Percentiles rank a stretch among this genome's conserved stretches.
Conservation (phyloP, 1,140 invertebrate species). For the Procambarus clarkii region DNA sequence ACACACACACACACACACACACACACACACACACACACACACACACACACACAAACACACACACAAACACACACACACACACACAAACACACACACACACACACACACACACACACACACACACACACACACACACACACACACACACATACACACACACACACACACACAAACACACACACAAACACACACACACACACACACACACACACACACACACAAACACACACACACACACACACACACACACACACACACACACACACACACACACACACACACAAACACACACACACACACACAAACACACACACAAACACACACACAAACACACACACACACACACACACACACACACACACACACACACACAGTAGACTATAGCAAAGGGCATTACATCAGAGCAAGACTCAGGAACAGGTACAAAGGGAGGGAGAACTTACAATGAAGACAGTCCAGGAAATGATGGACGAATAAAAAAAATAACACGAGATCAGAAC, state of each 20-base stretch:
- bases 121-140: constrained; percentile 38
- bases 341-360: constrained; percentile 28
- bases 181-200: constrained; percentile 43
- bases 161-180: not conserved
- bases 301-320: too few relatives aligned
- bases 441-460: too few relatives aligned
- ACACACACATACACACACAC: not conserved
- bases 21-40: constrained; percentile 42
- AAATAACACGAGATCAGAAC: too few relatives aligned
- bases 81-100: constrained; percentile 27
- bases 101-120: not conserved
- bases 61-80: constrained; percentile 19
- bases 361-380: constrained; percentile 22
- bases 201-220: not conserved
- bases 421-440: too few relatives aligned
- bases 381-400: too few relatives aligned
- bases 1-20: constrained; percentile 20
- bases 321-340: not conserved
- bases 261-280: not conserved
- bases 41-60: not conserved
- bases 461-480: too few relatives aligned
- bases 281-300: constrained; percentile 37
- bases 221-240: constrained; percentile 14
- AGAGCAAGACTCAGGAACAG: too few relatives aligned
- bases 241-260: constrained; percentile 28